Conservation (phyloP, 2,888 invertebrate species). For the Agonopterix alstromeriana region DNA sequence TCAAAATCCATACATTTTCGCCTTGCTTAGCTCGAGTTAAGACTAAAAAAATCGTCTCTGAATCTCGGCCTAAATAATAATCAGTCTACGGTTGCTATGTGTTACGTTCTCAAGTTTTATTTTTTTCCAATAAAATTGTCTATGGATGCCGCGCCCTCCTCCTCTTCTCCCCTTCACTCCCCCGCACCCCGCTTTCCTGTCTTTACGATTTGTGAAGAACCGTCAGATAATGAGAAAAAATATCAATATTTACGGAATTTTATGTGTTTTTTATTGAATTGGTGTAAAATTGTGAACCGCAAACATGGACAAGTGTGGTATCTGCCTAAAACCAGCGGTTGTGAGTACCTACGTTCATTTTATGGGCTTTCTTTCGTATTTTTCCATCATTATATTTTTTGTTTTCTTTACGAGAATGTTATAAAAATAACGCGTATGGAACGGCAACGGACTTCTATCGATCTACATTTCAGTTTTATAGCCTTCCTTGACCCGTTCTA, state of each 20-base stretch:
- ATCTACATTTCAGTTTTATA: conserved; percentile 6
- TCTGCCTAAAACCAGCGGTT: conserved; percentile 61
- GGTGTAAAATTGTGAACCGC: conserved; percentile 22
- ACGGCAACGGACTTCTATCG: conserved; percentile 16
- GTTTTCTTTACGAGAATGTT: conserved; percentile 65
- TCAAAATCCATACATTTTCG: no score
- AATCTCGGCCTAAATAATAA: no score
- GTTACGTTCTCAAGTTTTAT: not conserved
- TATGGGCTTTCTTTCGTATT: conserved; percentile 36
- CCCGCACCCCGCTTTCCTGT: conserved; percentile 50
- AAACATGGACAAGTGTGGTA: conserved; percentile 69
- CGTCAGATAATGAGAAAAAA: conserved; percentile 38
- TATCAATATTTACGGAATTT: conserved; percentile 48
- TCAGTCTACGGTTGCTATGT: no score
- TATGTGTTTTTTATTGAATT: conserved; percentile 38
- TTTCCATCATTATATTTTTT: conserved; percentile 55
- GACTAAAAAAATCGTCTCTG: no score
- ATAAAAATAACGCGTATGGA: conserved; percentile 53
- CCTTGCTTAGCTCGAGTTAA: no score
- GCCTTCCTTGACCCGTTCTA: conserved; percentile 10
- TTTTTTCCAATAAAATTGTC: conserved; percentile 8
- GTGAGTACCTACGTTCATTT: conserved; percentile 44
- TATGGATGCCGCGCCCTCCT: conserved; percentile 23
- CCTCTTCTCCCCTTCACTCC: conserved; percentile 30
- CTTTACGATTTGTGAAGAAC: conserved; percentile 39